Evolutionary conservation across 53 echinoderm and acorn worm species (phyloP).

Genomic region (Pentamera pediparva): DNA sequence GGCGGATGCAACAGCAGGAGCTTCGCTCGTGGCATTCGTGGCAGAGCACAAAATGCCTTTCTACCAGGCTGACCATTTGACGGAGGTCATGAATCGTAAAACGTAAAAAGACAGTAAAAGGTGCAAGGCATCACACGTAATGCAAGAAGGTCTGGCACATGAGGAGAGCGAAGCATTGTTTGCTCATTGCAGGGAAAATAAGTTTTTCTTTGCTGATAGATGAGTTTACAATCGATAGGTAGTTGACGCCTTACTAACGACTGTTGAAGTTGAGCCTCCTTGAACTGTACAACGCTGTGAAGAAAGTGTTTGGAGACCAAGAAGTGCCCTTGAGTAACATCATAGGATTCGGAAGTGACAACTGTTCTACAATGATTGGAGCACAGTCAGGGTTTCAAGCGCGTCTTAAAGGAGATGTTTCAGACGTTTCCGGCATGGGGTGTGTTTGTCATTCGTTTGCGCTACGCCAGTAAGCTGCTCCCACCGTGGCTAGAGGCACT

Average conservation of each 20-base stretch:
- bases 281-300: slow-evolving; percentile 22
- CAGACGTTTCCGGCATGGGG: slow-evolving; percentile 11
- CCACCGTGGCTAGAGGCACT: slow-evolving; percentile 23
- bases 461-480: slow-evolving; percentile 4
- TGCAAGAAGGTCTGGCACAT: slow-evolving; percentile 23
- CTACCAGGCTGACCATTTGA: slow-evolving; percentile 24
- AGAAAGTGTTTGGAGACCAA: background rate
- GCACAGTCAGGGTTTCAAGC: slow-evolving; percentile 22
- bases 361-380: slow-evolving; percentile 32
- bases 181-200: slow-evolving; percentile 13
- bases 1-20: slow-evolving; percentile 22
- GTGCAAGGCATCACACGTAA: slow-evolving; percentile 26
- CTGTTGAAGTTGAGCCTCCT: slow-evolving; percentile 11
- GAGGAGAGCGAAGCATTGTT: slow-evolving; percentile 5
- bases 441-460: slow-evolving; percentile 25
- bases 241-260: slow-evolving; percentile 14
- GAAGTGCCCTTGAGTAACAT: slow-evolving; percentile 24
- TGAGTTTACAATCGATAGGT: slow-evolving; percentile 22
- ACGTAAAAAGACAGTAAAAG: slow-evolving; percentile 32
- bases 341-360: slow-evolving; percentile 25
- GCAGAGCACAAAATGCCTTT: slow-evolving; percentile 47
- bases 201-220: slow-evolving; percentile 23
- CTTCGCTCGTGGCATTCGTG: slow-evolving; percentile 22
- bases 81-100: slow-evolving; percentile 43
- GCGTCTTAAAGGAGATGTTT: slow-evolving; percentile 8